phyloP scores from a whole-genome alignment of 2,113 vertebrate genomes.

The Oreochromis niloticus region DNA sequence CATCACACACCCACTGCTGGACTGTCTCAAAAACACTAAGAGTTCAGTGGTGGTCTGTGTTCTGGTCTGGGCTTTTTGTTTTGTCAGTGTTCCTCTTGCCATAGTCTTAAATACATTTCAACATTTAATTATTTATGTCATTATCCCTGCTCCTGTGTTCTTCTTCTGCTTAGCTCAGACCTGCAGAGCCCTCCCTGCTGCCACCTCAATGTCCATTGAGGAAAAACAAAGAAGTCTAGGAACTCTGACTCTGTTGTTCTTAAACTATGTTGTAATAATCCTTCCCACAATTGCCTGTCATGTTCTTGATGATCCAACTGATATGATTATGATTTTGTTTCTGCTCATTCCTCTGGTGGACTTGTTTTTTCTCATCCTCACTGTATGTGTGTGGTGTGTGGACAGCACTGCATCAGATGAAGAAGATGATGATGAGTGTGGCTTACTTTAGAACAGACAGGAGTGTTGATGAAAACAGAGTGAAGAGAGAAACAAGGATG shows the following conservation, averaged over 20 bases:
- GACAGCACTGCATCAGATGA: background rate
- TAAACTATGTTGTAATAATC: background rate
- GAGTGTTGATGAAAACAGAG: background rate
- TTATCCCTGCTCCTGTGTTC: background rate
- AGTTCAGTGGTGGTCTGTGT: background rate
- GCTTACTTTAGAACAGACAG: background rate
- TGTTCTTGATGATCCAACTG: no score
- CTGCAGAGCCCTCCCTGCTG: fast-evolving
- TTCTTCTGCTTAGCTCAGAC: background rate
- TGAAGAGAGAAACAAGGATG: background rate
- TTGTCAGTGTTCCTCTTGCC: background rate
- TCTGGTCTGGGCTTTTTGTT: fast-evolving
- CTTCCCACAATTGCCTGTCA: background rate
- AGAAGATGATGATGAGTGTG: fast-evolving
- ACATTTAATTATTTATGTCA: background rate
- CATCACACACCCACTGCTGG: no score
- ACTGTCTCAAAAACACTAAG: background rate
- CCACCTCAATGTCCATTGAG: background rate
- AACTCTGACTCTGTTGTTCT: background rate
- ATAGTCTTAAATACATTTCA: background rate
- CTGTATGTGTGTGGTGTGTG: fast-evolving
- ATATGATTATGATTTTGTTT: background rate
- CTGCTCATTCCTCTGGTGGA: background rate
- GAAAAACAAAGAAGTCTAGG: background rate
- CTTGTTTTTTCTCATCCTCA: background rate